Evolutionary conservation across 2,888 invertebrate genomes (phyloP), one percentile per base, ranked within the genome.

Genomic region (Idaea dimidiata): DNA sequence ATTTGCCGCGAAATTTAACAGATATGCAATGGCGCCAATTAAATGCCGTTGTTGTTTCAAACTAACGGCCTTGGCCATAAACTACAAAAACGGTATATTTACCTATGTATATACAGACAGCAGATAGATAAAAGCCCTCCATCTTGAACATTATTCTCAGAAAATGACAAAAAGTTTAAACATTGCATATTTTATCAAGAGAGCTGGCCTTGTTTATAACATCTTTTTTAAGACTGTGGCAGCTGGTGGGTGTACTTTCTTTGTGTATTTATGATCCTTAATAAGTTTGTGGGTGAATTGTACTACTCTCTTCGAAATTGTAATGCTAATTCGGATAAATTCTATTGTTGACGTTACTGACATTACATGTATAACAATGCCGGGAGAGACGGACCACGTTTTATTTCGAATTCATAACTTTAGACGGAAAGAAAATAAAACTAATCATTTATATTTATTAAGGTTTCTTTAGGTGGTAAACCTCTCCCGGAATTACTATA

Each of bases 261-360:
- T 65, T 68, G 63, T 65, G 73, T 79, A 75, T 80, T 79, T 79
- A 79, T 75, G 72, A 72, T 72, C 58, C 57, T 72, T 77, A 77
- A 72, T 75, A 69, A 75, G 72, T 77, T 77, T 72, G 74, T 71
- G 66, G 71, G 68, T 65, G 66, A 75, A 77, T 24, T 24, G 24
- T 24, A 24, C 24, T 24, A 5, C 75, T 77, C 72, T 78, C 73
- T 79, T 78, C 69, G 65, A 74, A 75, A 73, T 73, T 74, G 66
- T 75, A 78, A 79, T 72, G 69, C 75, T 71, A 43, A 43, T 43
- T 43, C 10, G 43, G 7, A 10, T 43, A 8, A 14, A 7, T 43
- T 43, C 10, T 24, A 24, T 1, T 3, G 5, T 24, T 24, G 24
- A 24, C 43, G 43, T 43, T 43, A 10, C 1, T 43, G 43, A 10